These are phyloP conservation scores for Silurus glanis DNA, from an alignment of 2,113 vertebrate species.

Conservation along the genomic window DNA sequence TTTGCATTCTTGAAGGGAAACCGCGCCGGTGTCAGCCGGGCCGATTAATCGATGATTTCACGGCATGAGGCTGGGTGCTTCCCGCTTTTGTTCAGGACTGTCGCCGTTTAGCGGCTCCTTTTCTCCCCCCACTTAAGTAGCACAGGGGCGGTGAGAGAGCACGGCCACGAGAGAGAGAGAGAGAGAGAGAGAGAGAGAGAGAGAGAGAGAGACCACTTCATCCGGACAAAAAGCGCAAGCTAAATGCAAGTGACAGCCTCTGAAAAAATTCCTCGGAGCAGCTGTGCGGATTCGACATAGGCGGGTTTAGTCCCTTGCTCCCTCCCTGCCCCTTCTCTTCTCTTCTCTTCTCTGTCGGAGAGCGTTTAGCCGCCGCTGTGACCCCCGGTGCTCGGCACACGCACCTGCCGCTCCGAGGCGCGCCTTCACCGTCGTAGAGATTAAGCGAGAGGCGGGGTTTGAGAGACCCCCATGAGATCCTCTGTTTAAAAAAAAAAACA, in stretches of 20 bases:
- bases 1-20: conserved; percentile 54
- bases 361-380: conserved; percentile 43
- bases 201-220: conserved; percentile 58
- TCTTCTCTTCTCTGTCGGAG: conserved; percentile 6
- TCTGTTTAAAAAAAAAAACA: conserved; percentile 79
- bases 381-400: conserved; percentile 71
- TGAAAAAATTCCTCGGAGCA: conserved; percentile 74
- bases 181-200: conserved; percentile 52
- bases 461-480: conserved; percentile 78
- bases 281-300: conserved; percentile 67
- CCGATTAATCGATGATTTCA: conserved; percentile 73
- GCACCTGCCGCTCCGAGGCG: conserved; percentile 76
- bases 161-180: conserved; percentile 51
- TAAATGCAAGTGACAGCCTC: conserved; percentile 75
- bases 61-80: conserved; percentile 55
- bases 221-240: conserved; percentile 69
- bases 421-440: conserved; percentile 86
- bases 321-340: conserved; percentile 45
- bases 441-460: conserved; percentile 83
- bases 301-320: conserved; percentile 60
- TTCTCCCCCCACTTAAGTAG: conserved; percentile 40
- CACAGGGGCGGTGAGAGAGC: conserved; percentile 49
- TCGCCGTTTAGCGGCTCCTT: conserved; percentile 71
- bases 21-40: conserved; percentile 49
- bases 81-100: conserved; percentile 67